Evolutionary conservation across 2,888 invertebrate genomes (phyloP).

Genomic region (Andrena marginata): DNA sequence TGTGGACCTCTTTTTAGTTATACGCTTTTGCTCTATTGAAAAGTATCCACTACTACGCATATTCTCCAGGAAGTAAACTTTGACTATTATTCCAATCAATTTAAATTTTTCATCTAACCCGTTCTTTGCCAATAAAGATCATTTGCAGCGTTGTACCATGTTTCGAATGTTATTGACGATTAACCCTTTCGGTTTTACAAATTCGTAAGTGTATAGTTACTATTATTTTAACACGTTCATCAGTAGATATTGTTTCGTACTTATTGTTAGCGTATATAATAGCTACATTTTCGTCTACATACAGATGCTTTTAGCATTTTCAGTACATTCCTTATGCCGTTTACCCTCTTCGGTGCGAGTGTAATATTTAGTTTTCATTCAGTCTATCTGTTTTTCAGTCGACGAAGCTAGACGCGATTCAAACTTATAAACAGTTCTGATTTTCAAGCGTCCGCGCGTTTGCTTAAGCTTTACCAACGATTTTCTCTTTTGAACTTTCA

Average conservation of each 20-base stretch:
- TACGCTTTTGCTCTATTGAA: conserved; percentile 16
- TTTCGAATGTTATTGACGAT: background rate
- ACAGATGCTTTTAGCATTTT: too few relatives aligned
- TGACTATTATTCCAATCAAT: background rate
- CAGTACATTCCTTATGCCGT: too few relatives aligned
- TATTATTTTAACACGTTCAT: background rate
- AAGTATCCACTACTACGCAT: conserved; percentile 2
- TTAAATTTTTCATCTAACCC: background rate
- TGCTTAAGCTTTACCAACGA: background rate
- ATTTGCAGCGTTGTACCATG: background rate
- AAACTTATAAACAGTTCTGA: background rate
- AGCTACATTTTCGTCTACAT: too few relatives aligned
- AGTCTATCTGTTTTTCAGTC: background rate
- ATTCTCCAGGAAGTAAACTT: background rate
- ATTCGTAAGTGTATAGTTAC: background rate
- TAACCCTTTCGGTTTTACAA: background rate
- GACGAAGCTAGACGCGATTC: background rate
- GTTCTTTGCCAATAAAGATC: background rate
- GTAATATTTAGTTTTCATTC: background rate
- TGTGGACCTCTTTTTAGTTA: conserved; percentile 32
- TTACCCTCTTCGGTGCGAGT: background rate
- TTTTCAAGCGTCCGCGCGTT: background rate
- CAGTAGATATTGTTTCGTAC: background rate
- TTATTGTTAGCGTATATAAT: too few relatives aligned
- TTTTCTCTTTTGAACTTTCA: conserved; percentile 19